These are phyloP conservation scores for Serripes groenlandicus DNA, from an alignment of 2,888 invertebrate genomes.

Conservation along the genomic window DNA sequence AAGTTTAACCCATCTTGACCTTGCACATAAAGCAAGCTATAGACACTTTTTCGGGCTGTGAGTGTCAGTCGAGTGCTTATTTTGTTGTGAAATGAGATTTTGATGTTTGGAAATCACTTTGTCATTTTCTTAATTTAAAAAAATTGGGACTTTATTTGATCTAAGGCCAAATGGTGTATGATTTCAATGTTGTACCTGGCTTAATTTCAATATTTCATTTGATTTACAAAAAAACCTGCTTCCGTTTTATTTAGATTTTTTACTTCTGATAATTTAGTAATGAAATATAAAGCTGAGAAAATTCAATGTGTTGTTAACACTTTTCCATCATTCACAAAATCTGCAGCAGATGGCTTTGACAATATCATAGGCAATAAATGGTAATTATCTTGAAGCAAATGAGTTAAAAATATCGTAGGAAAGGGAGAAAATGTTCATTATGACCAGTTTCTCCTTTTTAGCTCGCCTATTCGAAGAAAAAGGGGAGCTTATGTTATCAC, in stretches of 20 bases:
- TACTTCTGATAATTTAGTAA: no score
- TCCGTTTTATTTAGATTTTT: no score
- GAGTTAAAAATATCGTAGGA: not conserved
- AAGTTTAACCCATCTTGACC: constrained; percentile 56
- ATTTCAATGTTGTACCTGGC: not conserved
- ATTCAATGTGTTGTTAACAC: no score
- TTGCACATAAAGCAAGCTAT: not conserved
- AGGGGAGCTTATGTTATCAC: not conserved
- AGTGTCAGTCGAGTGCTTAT: constrained; percentile 19
- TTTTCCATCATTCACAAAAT: no score
- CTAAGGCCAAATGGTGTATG: constrained; percentile 8
- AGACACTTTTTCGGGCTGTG: constrained; percentile 6
- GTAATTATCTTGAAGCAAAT: no score
- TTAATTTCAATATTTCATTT: not conserved
- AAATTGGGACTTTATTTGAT: not conserved
- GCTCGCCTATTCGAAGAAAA: not conserved
- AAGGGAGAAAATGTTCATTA: constrained; percentile 4
- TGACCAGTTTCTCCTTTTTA: not conserved
- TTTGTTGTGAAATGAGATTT: constrained; percentile 25
- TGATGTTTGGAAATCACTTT: constrained; percentile 21
- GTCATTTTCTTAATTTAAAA: constrained; percentile 15
- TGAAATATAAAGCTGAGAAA: no score
- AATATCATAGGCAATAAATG: no score
- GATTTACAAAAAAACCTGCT: no score
- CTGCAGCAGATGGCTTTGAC: no score